A percentile compares a stretch with the other conserved stretches of the same genome.
phyloP scores from a whole-genome alignment of 1,140 invertebrate genomes.

The Pollicipes pollicipes region DNA sequence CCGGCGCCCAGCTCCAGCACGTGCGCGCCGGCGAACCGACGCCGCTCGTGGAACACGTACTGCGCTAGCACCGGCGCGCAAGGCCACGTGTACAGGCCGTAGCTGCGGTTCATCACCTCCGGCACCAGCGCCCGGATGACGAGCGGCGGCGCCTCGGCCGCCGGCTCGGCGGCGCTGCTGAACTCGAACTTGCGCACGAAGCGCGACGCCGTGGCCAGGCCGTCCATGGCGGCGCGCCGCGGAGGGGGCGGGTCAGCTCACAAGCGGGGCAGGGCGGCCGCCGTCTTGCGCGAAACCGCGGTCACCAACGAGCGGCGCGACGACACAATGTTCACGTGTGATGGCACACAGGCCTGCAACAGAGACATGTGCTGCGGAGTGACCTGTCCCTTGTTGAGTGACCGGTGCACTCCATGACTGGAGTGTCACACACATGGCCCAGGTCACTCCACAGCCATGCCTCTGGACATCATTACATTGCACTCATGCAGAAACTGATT shows the following conservation, averaged over 20 bases:
- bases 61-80: conserved; percentile 75
- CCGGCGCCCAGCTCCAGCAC: conserved; percentile 79
- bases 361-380: no score
- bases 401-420: no score
- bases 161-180: neutral
- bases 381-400: no score
- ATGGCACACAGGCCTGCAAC: no score
- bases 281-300: no score
- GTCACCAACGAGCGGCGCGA: no score
- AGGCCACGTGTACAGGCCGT: conserved; percentile 89
- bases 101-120: conserved; percentile 40
- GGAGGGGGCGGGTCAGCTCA: neutral
- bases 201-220: neutral
- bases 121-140: conserved; percentile 14
- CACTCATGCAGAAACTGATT: no score
- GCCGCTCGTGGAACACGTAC: conserved; percentile 65
- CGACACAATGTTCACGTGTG: no score
- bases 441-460: no score
- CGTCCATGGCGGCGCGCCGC: neutral
- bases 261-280: no score
- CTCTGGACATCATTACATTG: no score
- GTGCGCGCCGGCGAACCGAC: conserved; percentile 46
- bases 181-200: neutral
- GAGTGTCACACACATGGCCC: no score
- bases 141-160: neutral